Evolutionary conservation across 2,888 invertebrate genomes (phyloP).

Genomic region (Pachliopta kotzebuea): DNA sequence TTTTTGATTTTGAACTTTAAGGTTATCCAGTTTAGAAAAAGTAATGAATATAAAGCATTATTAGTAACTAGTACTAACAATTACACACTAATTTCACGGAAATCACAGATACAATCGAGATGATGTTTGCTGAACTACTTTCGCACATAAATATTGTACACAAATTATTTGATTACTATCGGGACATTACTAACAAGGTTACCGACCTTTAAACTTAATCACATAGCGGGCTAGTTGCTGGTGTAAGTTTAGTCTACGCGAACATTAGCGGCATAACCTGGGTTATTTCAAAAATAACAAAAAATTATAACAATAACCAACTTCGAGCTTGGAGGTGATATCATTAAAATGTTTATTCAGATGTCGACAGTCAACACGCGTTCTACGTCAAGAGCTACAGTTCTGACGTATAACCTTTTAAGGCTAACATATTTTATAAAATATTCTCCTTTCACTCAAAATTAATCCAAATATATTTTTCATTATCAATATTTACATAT

Average conservation of each 20-base stretch:
- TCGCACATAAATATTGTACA: too few species aligned
- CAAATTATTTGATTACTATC: too few species aligned
- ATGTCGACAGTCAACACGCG: slow-evolving; percentile 51
- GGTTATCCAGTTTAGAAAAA: too few species aligned
- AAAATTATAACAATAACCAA: slow-evolving; percentile 33
- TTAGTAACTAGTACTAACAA: too few species aligned
- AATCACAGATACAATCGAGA: too few species aligned
- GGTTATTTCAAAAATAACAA: slow-evolving; percentile 28
- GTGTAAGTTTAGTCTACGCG: slow-evolving; percentile 8
- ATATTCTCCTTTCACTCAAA: not conserved
- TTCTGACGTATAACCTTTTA: slow-evolving; percentile 49
- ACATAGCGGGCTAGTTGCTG: not conserved
- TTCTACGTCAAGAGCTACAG: slow-evolving; percentile 54
- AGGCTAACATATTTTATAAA: slow-evolving; percentile 37
- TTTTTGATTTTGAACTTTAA: too few species aligned
- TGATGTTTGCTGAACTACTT: too few species aligned
- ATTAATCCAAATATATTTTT: not conserved
- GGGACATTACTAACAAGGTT: not conserved
- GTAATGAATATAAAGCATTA: too few species aligned
- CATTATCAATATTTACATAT: not conserved
- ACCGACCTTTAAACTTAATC: slow-evolving; percentile 9
- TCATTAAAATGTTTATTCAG: slow-evolving; percentile 61
- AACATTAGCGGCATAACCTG: slow-evolving; percentile 5
- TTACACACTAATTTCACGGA: too few species aligned
- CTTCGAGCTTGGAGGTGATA: slow-evolving; percentile 46